Conservation (phyloP, 2,113 vertebrate species). For the Emydura subglobosa region DNA sequence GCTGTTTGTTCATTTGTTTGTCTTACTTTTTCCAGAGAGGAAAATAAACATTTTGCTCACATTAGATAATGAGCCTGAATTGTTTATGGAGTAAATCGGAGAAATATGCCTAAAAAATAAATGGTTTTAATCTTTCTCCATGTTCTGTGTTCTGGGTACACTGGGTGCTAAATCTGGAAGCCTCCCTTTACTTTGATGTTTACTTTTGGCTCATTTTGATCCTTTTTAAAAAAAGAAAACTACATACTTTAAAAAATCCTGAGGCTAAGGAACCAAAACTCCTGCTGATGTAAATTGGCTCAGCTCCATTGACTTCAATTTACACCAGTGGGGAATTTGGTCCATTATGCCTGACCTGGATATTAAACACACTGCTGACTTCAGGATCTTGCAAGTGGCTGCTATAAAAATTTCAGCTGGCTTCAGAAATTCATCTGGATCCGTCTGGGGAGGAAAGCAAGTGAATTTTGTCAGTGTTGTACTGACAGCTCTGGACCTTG, state of each 20-base stretch:
- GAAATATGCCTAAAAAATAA: neutral
- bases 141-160: neutral
- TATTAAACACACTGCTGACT: rapidly evolving
- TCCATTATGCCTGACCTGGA: rapidly evolving
- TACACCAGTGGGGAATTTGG: neutral
- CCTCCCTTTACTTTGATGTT: rapidly evolving
- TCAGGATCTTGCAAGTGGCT: neutral
- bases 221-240: neutral
- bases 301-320: neutral
- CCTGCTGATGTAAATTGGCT: neutral
- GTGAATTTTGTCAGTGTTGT: neutral
- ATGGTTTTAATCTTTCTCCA: neutral
- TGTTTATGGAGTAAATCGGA: neutral
- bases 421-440: neutral
- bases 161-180: slow-evolving; percentile 12
- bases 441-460: rapidly evolving
- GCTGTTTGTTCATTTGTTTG: slow-evolving; percentile 25
- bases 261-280: neutral
- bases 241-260: neutral
- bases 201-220: slow-evolving; percentile 7
- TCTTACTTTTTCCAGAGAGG: slow-evolving; percentile 15
- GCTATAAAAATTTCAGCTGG: neutral
- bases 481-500: neutral
- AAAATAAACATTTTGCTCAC: slow-evolving; percentile 41
- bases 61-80: neutral